Evolutionary conservation across 2,888 invertebrate species (phyloP).

Genomic region (Acanthacorydalis orientalis): DNA sequence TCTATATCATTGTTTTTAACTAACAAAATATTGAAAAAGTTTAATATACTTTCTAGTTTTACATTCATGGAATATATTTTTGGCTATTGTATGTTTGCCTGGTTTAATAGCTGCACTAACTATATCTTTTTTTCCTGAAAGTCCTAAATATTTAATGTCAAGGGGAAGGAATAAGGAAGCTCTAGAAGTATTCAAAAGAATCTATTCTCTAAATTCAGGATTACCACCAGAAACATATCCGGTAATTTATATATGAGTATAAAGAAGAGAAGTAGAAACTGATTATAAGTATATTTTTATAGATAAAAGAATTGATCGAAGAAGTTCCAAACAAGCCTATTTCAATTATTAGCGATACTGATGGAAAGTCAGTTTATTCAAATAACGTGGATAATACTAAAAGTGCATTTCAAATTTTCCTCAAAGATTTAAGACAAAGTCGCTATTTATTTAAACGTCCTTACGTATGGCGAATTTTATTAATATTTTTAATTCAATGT

Average conservation of each 20-base stretch:
- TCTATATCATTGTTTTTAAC: background rate
- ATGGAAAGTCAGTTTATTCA: too few species aligned
- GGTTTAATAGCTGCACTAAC: conserved; percentile 43
- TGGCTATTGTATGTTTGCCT: conserved; percentile 41
- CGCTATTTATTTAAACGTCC: conserved; percentile 47
- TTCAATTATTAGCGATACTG: too few species aligned
- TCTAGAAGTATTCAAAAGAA: conserved; percentile 38
- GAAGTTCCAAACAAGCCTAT: too few species aligned
- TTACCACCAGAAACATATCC: conserved; percentile 42
- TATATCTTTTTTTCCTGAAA: conserved; percentile 49
- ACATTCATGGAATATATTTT: conserved; percentile 44
- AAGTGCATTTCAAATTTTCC: too few species aligned
- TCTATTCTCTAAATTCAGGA: conserved; percentile 50
- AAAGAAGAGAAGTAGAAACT: too few species aligned
- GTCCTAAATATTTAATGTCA: conserved; percentile 62
- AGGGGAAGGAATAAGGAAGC: conserved; percentile 49
- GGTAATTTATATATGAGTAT: conserved; percentile 27
- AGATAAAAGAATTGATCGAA: too few species aligned
- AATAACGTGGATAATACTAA: too few species aligned
- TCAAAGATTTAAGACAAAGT: conserved; percentile 39
- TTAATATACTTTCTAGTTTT: conserved; percentile 25
- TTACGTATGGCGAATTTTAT: conserved; percentile 33
- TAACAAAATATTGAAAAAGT: background rate
- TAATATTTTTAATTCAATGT: conserved; percentile 39
- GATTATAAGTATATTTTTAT: too few species aligned